Conservation (phyloP, 2,113 vertebrate genomes). For the Dascyllus trimaculatus region DNA sequence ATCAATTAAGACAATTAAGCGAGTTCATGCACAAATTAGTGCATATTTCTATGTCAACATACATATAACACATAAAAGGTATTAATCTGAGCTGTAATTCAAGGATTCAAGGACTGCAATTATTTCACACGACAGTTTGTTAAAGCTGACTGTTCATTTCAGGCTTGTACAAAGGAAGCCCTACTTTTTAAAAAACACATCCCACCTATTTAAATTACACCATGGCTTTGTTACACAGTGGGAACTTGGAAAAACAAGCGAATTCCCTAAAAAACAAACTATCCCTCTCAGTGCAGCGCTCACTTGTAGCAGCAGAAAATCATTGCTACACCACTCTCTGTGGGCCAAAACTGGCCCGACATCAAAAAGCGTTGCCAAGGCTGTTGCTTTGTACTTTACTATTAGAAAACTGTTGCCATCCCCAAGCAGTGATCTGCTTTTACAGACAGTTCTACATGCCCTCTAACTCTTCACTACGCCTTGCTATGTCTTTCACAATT, state of each 20-base stretch:
- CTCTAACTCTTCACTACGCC: constrained; percentile 18
- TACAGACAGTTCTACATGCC: constrained; percentile 16
- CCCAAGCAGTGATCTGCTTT: constrained; percentile 34
- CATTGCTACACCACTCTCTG: constrained; percentile 19
- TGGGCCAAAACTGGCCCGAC: constrained; percentile 31
- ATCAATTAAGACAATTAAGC: constrained; percentile 22
- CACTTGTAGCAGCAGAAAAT: constrained; percentile 10
- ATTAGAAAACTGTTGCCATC: constrained; percentile 30
- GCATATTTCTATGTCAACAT: background rate
- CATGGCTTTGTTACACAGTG: background rate
- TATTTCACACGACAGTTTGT: background rate
- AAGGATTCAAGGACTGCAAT: background rate
- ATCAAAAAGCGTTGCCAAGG: constrained; percentile 24
- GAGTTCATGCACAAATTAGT: background rate
- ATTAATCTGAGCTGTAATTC: background rate
- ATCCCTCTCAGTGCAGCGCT: constrained; percentile 7
- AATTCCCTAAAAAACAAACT: background rate
- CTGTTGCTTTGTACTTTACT: constrained; percentile 34
- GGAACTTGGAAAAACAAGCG: constrained; percentile 3
- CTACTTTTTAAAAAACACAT: background rate
- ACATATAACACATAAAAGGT: background rate
- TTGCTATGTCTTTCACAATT: constrained; percentile 31
- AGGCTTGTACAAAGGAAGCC: background rate
- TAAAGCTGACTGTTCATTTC: background rate
- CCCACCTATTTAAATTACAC: background rate